A percentile compares a stretch with the other conserved stretches of the same genome.
These are phyloP conservation scores for Alaudala cheleensis DNA, from an alignment of 2,113 vertebrate species.

Conservation along the genomic window DNA sequence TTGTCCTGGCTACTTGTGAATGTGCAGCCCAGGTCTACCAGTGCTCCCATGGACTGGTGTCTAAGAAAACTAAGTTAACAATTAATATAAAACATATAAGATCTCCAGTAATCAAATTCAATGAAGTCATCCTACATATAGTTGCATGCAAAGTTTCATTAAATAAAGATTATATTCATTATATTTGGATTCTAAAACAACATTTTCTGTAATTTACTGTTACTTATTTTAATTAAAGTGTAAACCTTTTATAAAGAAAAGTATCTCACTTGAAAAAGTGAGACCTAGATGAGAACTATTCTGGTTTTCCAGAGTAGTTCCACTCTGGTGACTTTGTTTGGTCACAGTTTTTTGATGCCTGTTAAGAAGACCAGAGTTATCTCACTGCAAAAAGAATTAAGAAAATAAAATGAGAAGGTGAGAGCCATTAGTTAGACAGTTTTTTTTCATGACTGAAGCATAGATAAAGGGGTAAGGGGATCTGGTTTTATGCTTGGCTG, in stretches of 20 bases:
- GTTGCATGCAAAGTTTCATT: background rate
- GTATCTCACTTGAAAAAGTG: background rate
- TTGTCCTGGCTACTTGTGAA: background rate
- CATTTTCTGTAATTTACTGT: background rate
- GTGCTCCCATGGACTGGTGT: background rate
- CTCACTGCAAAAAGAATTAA: background rate
- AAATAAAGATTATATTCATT: background rate
- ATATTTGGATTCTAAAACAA: background rate
- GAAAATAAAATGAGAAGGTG: background rate
- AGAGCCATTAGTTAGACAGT: background rate
- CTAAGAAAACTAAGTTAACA: background rate
- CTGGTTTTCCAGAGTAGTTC: background rate
- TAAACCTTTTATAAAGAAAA: background rate
- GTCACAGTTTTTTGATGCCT: background rate
- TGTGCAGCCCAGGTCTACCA: background rate
- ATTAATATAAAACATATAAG: background rate
- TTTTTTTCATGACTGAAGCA: background rate
- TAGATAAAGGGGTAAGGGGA: background rate
- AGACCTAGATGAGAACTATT: background rate
- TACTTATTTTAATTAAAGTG: background rate
- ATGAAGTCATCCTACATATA: background rate
- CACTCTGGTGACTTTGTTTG: background rate
- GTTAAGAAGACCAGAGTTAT: background rate
- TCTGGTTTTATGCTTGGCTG: conserved; percentile 2
- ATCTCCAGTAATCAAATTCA: background rate